Conservation (phyloP, 2,888 invertebrate species). For the Drosophila tanythrix region DNA sequence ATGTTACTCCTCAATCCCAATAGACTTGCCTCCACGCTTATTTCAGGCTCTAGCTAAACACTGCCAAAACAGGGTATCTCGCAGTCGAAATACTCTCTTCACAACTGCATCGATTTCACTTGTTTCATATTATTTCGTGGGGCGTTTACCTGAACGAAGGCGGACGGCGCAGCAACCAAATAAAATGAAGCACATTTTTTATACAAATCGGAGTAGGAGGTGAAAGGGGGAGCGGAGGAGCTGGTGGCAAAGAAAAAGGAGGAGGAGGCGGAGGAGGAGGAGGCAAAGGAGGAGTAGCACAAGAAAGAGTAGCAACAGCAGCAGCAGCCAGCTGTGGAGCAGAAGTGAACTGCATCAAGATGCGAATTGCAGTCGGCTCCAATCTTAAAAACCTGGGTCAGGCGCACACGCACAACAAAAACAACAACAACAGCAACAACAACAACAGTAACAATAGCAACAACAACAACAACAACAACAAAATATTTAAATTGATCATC, state of each 20-base stretch:
- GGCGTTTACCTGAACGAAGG: slow-evolving; percentile 82
- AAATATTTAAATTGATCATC: slow-evolving; percentile 85
- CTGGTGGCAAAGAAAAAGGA: not conserved
- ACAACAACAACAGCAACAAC: slow-evolving; percentile 12
- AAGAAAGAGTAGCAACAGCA: slow-evolving; percentile 21
- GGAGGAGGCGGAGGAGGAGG: not conserved
- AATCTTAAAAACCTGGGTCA: slow-evolving; percentile 35
- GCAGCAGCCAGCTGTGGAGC: slow-evolving; percentile 17
- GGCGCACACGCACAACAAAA: slow-evolving; percentile 54
- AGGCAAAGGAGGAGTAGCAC: slow-evolving; percentile 14
- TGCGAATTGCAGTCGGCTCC: slow-evolving; percentile 45
- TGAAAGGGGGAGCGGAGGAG: not conserved
- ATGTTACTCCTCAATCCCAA: not conserved
- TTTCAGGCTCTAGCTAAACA: rapidly evolving
- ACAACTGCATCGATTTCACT: slow-evolving; percentile 21
- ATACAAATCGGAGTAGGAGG: slow-evolving; percentile 62
- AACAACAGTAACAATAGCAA: slow-evolving; percentile 16
- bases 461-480: slow-evolving; percentile 36
- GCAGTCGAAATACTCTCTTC: not conserved
- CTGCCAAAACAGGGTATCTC: slow-evolving; percentile 3
- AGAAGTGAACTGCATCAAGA: slow-evolving; percentile 68
- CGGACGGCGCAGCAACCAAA: slow-evolving; percentile 79
- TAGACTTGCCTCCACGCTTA: not conserved
- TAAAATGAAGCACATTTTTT: slow-evolving; percentile 83
- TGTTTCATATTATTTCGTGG: slow-evolving; percentile 55